These are phyloP conservation scores for Octonoba sinensis DNA, from an alignment of 2,888 invertebrate genomes.

Conservation along the genomic window DNA sequence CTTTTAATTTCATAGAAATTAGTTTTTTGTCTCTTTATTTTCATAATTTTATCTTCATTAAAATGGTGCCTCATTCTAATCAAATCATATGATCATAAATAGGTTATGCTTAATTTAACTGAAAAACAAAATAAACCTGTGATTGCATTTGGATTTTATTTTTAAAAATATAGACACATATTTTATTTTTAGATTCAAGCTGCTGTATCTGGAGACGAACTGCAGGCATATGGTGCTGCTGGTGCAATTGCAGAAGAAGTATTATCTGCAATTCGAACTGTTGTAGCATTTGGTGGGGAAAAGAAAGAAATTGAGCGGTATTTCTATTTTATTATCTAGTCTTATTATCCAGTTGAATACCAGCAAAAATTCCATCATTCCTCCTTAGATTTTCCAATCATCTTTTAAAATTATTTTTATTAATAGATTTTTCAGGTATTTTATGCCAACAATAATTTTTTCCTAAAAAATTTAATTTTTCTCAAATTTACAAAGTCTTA, in stretches of 20 bases:
- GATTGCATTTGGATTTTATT: background rate
- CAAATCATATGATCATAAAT: no score
- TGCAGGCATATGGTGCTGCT: constrained; percentile 79
- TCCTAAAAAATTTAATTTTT: no score
- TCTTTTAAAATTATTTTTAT: no score
- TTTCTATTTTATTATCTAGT: constrained; percentile 67
- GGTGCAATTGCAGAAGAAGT: constrained; percentile 85
- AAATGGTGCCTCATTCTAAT: no score
- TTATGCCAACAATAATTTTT: no score
- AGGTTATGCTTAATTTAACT: no score
- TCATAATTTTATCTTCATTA: background rate
- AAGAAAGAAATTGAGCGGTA: constrained; percentile 80
- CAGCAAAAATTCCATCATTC: no score
- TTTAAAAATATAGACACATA: background rate
- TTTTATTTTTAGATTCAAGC: constrained; percentile 66
- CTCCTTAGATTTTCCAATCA: no score
- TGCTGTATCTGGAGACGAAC: constrained; percentile 58
- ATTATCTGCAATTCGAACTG: constrained; percentile 79
- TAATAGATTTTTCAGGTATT: no score
- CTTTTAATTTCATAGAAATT: background rate
- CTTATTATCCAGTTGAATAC: background rate
- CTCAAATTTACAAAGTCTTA: no score
- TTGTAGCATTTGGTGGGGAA: constrained; percentile 84
- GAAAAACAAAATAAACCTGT: background rate
- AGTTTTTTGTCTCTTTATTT: background rate